Base-by-base conservation (phyloP, 2,797 vertebrate genomes). In the Galaxias olidus region DNA sequence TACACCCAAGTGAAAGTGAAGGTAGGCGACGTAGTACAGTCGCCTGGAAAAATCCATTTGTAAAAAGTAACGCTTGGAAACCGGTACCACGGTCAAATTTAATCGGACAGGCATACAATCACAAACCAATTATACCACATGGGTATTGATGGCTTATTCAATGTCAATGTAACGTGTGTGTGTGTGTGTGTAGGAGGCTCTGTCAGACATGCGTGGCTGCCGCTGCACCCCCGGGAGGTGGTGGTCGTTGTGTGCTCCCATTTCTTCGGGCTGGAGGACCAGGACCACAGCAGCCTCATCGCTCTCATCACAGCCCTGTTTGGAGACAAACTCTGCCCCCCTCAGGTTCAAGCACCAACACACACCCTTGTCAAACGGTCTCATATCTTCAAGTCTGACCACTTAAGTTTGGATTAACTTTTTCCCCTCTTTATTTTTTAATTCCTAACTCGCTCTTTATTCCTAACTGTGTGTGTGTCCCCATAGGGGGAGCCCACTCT, bases 201-300 rank as follows among this genome's bases (percentile, higher is more conserved):
- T 96, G 46, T 80, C 80, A 0, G 91, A 95, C 69, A 87, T 97
- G 66, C 66, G 50, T 96, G 95, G 95, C 67, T 96, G 70, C 84
- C 92, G 49, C 59, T 63, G 54, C 94, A 96, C 75, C 92, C 92
- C 0, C 89, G 64, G 62, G 95, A 96, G 82, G 69, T 94, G 1
- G 61, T 96, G 5, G 84, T 97, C 42, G 59, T 96, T 65, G 90
- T 85, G 50, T 96, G 92, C 82, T 91, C 93, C 4, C 89, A 93
- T 66, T 94, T 96, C 12, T 89, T 93, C 44, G 88, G 82, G 7
- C 68, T 96, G 81, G 90, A 69, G 0, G 70, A 64, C 0, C 75
- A 59, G 11, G 91, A 94, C 73, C 95, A 97, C 46, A 18, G 30
- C 47, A 65, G 73, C 59, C 88, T 97, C 43, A 81, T 89, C 19